Base-by-base conservation (phyloP, 2,113 vertebrate genomes). In the Hippocampus guttulatus region DNA sequence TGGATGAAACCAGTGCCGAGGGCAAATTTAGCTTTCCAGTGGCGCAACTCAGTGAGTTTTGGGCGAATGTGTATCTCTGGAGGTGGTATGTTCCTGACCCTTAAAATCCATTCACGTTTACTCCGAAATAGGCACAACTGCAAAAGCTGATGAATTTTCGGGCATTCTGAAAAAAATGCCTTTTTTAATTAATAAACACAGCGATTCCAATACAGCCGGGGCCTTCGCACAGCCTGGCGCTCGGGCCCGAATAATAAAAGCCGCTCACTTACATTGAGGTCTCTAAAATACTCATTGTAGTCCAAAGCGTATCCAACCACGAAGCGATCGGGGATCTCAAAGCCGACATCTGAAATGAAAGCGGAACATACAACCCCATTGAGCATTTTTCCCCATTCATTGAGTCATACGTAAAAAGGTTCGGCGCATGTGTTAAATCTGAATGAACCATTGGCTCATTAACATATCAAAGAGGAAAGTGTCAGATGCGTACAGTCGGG, bases 241-340 rank as follows among this genome's bases (percentile, higher is more conserved):
- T 16, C 5, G 3, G 12, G 47, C 14, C 15, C 47, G 1, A 16
- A 38, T 40, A 41, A 12, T 57, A 51, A 75, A 71, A 75, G 15
- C 8, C 11, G 40, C 2, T 2, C 21, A 93, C 95, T 96, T 94
- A 98, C 94, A 0, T 95, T 94, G 52, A 98, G 92, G 87, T 97
- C 95, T 93, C 95, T 90, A 86, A 98, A 98, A 88, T 96, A 92
- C 85, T 99, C 95, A 1, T 98, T 97, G 93, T 98, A 97, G 92
- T 96, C 96, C 88, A 98, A 92, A 69, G 96, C 95, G 80, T 97
- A 98, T 67, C 96, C 94, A 49, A 98, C 95, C 81, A 98, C 96
- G 88, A 96, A 98, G 69, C 92, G 90, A 87, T 97, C 81, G 69
- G 96, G 93, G 85, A 97, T 97, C 92, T 98, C 95, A 92, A 98